phyloP scores from a whole-genome alignment of 1,140 invertebrate species.

The Frieseomelitta varia region DNA sequence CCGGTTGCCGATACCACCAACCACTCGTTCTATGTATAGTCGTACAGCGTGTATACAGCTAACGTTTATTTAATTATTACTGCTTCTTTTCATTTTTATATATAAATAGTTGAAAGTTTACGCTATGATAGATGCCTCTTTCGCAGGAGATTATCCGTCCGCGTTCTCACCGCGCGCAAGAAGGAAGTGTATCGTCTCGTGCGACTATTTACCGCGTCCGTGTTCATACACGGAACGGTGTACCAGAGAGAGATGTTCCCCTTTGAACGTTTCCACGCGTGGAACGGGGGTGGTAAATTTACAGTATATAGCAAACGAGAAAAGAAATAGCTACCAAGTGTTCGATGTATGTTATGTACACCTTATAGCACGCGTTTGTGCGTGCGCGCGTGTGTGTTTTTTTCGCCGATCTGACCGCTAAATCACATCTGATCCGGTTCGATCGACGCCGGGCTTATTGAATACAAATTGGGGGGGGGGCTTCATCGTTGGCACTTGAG shows the following conservation, averaged over 20 bases:
- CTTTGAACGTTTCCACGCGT: background rate
- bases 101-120: slow-evolving; percentile 44
- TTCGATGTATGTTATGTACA: slow-evolving; percentile 42
- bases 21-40: slow-evolving; percentile 1
- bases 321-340: slow-evolving; percentile 36
- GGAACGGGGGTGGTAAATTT: background rate
- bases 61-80: slow-evolving; percentile 17
- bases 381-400: too few relatives aligned
- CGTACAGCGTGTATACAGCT: slow-evolving; percentile 5
- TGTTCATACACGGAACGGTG: background rate
- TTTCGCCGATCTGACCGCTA: background rate
- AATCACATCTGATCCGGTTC: background rate
- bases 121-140: slow-evolving; percentile 33
- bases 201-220: slow-evolving; percentile 7
- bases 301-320: background rate
- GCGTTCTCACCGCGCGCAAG: background rate
- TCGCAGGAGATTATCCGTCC: background rate
- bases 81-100: background rate
- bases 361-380: background rate
- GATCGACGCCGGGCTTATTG: slow-evolving; percentile 14
- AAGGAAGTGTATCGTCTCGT: slow-evolving; percentile 26
- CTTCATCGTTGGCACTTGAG: slow-evolving; percentile 52
- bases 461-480: slow-evolving; percentile 31
- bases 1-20: slow-evolving; percentile 7
- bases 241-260: background rate